Evolutionary conservation across 2,888 invertebrate species (phyloP).

Genomic region (Opisthograptis luteolata): DNA sequence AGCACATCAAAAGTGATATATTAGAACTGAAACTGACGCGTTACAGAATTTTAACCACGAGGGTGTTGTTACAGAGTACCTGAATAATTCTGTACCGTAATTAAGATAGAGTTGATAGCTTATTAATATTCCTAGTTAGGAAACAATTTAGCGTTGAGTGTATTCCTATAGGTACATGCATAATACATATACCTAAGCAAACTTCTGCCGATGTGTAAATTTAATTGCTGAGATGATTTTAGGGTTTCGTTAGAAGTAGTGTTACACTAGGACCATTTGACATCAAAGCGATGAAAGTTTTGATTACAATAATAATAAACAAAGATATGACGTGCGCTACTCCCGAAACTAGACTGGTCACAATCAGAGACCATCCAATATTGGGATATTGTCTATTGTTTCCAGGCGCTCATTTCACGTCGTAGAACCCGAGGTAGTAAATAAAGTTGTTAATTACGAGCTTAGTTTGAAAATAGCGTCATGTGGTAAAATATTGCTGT

Average conservation of each 20-base stretch:
- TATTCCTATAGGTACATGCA: too few relatives aligned
- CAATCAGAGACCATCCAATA: neutral
- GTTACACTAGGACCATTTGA: too few relatives aligned
- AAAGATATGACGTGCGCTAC: neutral
- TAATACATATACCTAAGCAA: neutral
- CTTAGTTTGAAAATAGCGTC: conserved; percentile 51
- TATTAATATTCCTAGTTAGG: conserved; percentile 27
- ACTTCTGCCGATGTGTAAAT: too few relatives aligned
- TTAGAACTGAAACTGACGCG: conserved; percentile 9
- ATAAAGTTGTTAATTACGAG: conserved; percentile 30
- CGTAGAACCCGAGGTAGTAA: conserved; percentile 18
- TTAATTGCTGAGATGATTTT: too few relatives aligned
- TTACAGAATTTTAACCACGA: conserved; percentile 5
- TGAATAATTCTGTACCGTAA: conserved; percentile 25
- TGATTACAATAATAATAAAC: conserved; percentile 3
- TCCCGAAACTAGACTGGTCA: neutral
- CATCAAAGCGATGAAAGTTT: neutral
- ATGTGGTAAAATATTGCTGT: conserved; percentile 64
- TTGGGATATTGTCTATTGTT: conserved; percentile 16
- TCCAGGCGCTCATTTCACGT: conserved; percentile 11
- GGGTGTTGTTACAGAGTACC: conserved; percentile 18
- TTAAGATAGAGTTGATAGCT: conserved; percentile 25
- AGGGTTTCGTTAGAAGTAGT: too few relatives aligned
- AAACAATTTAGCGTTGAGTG: conserved; percentile 11
- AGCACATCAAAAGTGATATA: conserved; percentile 15